These are phyloP conservation scores for Andrena trimmerana DNA, from an alignment of 2,888 invertebrate species.

Conservation along the genomic window DNA sequence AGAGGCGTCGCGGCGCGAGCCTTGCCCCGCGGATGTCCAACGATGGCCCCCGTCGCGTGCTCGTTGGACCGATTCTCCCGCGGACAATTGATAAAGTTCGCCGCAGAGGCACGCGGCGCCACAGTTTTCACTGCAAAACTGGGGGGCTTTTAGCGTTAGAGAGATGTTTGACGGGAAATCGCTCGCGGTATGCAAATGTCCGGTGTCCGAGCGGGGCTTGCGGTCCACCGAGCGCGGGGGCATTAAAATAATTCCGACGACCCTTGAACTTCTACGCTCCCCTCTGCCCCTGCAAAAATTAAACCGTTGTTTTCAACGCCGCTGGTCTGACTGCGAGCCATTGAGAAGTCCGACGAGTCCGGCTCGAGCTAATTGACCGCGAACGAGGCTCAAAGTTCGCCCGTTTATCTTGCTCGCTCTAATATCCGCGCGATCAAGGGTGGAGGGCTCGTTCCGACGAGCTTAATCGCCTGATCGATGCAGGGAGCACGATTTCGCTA, in stretches of 20 bases:
- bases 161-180: slow-evolving; percentile 18
- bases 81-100: background rate
- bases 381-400: slow-evolving; percentile 14
- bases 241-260: slow-evolving; percentile 36
- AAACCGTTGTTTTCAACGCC: slow-evolving; percentile 16
- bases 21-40: background rate
- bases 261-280: slow-evolving; percentile 31
- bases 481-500: background rate
- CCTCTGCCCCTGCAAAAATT: slow-evolving; percentile 9
- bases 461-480: slow-evolving; percentile 21
- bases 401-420: slow-evolving; percentile 13
- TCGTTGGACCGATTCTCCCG: background rate
- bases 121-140: background rate
- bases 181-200: slow-evolving; percentile 31
- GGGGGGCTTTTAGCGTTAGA: slow-evolving; percentile 1
- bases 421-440: background rate
- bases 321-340: background rate
- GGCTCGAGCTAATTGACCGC: slow-evolving; percentile 30
- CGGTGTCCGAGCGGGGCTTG: background rate
- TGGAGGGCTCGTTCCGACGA: slow-evolving; percentile 13
- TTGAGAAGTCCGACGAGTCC: slow-evolving; percentile 26
- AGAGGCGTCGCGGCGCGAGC: background rate
- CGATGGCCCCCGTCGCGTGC: background rate
- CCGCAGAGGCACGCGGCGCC: background rate
- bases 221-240: background rate